Evolutionary conservation across 2,113 vertebrate genomes (phyloP).

Genomic region (Argyrosomus japonicus): DNA sequence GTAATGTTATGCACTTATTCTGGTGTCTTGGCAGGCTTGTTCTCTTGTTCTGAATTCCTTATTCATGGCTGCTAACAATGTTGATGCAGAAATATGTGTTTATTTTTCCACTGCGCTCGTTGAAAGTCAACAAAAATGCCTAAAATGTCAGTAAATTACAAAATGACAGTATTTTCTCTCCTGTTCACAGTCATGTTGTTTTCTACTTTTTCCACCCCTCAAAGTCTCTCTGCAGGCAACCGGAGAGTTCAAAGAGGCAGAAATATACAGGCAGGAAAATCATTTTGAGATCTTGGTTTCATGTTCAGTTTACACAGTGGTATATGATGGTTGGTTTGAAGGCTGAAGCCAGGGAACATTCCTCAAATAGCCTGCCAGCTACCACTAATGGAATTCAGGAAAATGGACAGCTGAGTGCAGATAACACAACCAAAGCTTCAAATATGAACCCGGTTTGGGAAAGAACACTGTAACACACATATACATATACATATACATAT

Average conservation of each 20-base stretch:
- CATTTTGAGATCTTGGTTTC: constrained; percentile 80
- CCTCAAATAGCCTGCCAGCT: constrained; percentile 82
- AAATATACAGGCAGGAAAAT: constrained; percentile 81
- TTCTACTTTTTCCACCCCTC: constrained; percentile 44
- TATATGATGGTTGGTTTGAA: constrained; percentile 81
- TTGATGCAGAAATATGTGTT: background rate
- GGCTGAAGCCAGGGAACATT: constrained; percentile 82
- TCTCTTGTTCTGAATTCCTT: constrained; percentile 16
- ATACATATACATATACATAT: background rate
- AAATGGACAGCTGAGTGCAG: constrained; percentile 69
- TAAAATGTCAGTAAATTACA: constrained; percentile 22
- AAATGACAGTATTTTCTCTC: constrained; percentile 24
- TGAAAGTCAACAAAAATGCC: constrained; percentile 7
- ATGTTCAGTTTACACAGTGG: constrained; percentile 79
- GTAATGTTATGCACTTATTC: constrained; percentile 18
- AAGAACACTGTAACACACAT: constrained; percentile 30
- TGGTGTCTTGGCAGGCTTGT: constrained; percentile 18
- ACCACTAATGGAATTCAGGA: constrained; percentile 82
- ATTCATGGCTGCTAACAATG: background rate
- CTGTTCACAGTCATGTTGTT: constrained; percentile 33
- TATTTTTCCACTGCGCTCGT: background rate
- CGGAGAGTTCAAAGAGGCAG: constrained; percentile 78
- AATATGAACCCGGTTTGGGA: constrained; percentile 51
- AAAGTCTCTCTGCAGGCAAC: constrained; percentile 53
- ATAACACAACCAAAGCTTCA: constrained; percentile 62